These are phyloP conservation scores for Cettia cetti DNA, from an alignment of 2,113 vertebrate genomes.

Conservation along the genomic window DNA sequence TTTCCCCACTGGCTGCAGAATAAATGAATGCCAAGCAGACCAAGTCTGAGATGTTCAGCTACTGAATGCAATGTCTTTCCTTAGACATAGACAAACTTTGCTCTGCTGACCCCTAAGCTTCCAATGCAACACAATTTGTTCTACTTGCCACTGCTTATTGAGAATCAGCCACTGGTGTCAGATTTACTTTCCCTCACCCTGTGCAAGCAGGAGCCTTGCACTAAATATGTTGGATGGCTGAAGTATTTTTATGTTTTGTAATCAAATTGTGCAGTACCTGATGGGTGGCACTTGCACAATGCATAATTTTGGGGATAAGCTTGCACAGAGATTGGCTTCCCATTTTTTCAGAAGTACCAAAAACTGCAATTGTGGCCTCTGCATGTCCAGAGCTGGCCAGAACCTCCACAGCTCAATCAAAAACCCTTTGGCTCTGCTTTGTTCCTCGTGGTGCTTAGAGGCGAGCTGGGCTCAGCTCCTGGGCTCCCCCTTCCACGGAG, in stretches of 20 bases:
- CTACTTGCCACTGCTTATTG: neutral
- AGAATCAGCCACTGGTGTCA: neutral
- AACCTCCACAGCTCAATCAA: neutral
- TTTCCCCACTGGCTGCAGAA: neutral
- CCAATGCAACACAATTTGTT: neutral
- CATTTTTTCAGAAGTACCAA: neutral
- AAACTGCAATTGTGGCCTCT: neutral
- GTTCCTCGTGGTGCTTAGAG: fast-evolving
- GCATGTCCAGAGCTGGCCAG: neutral
- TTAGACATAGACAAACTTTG: neutral
- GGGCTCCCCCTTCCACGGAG: fast-evolving
- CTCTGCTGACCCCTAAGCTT: neutral
- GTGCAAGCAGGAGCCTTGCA: neutral
- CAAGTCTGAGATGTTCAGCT: neutral
- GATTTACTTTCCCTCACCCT: neutral
- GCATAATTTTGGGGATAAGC: neutral
- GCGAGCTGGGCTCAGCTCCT: neutral
- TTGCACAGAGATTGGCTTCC: neutral
- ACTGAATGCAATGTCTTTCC: neutral
- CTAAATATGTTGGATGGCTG: neutral
- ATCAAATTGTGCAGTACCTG: neutral
- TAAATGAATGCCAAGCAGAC: neutral
- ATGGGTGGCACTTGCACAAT: neutral
- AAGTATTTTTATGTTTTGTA: neutral
- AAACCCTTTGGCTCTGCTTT: neutral